Evolutionary conservation across 2,888 invertebrate genomes (phyloP), one percentile per base, ranked within the genome.

Genomic region (Cephus rjabovi): DNA sequence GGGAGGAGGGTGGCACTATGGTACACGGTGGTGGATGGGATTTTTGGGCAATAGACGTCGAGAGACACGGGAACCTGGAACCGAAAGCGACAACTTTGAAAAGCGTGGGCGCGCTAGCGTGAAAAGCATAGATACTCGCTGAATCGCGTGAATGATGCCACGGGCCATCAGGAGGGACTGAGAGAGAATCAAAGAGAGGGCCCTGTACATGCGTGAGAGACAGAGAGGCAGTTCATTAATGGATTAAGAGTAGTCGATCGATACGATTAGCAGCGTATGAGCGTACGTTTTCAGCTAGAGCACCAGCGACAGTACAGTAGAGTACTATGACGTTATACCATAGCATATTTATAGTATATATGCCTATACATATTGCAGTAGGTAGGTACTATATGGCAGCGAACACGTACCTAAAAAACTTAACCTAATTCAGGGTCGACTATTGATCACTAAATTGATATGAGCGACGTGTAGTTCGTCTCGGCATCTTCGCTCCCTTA

Each of bases 221-320:
- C 0, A 56, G 84, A 82, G 81, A 76, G 85, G 84, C 84, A 87
- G 88, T 89, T 89, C 88, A 89, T 89, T 88, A 89, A 88, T 87
- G 88, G 88, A 89, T 88, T 88, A 89, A 88, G 85, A 86, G 87
- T 86, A 83, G 81, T 84, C 83, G 85, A 87, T 88, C 85, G 86
- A 87, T 87, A 82, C 86, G 87, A 87, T 88, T 88, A 86, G 84
- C 82, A 83, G 31, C 71, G 71, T 56, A 56, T 15, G 56, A 56
- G 56, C 23, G 23, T 15, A 23, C 56, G 56, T 56, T 56, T 56
- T 56, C 56, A 56, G 56, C 15, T 23, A 23, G 56, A 56, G 56
- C 56, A 56, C 56, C 6, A 23, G 23, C 23, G 23, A 23, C 56
- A 23, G 9, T 56, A 56, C 23, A 9, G 23, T 23, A 23, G 23